Evolutionary conservation across 1,140 invertebrate species (phyloP).

Genomic region (Caerostris darwini): DNA sequence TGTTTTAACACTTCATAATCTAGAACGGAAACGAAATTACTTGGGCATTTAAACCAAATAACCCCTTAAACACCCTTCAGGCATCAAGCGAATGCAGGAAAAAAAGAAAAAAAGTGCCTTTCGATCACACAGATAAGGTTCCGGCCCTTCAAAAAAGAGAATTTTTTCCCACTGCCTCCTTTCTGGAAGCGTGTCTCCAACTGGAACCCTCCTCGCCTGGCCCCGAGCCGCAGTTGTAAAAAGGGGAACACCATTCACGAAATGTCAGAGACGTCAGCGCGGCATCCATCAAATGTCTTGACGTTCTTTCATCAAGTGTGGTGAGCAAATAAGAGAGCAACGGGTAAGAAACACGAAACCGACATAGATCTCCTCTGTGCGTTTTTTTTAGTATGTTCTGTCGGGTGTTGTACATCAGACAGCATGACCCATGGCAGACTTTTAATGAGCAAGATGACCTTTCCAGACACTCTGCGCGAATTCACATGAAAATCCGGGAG

Average conservation of each 20-base stretch:
- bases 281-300: background rate
- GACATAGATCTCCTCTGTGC: background rate
- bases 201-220: background rate
- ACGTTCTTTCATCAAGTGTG: conserved; percentile 50
- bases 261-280: conserved; percentile 47
- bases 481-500: conserved; percentile 1
- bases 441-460: conserved; percentile 35
- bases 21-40: conserved; percentile 22
- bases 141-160: background rate
- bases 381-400: background rate
- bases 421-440: conserved; percentile 14
- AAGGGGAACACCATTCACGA: conserved; percentile 39
- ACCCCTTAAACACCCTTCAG: conserved; percentile 20
- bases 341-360: conserved; percentile 39
- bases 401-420: conserved; percentile 31
- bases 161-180: background rate
- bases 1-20: conserved; percentile 16
- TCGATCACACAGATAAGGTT: background rate
- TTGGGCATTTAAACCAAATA: background rate
- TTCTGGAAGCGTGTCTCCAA: conserved; percentile 29
- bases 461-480: background rate
- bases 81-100: background rate
- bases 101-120: background rate
- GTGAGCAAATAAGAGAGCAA: conserved; percentile 44
- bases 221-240: background rate